Evolutionary conservation across 2,113 vertebrate species (phyloP), one percentile per base, ranked within the genome.

Genomic region (Heliornis fulica): DNA sequence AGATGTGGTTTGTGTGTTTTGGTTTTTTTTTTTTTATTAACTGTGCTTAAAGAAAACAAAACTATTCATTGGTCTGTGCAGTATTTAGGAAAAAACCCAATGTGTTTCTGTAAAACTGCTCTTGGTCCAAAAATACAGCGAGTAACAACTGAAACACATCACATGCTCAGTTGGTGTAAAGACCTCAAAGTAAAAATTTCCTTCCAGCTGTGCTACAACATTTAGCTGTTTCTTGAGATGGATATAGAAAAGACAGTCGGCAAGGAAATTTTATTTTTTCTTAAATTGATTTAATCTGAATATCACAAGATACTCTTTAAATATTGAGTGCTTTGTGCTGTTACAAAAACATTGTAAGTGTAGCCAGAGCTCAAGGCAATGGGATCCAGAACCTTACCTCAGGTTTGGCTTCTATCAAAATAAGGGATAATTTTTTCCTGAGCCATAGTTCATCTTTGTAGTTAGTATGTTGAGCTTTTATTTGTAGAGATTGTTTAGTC

Each of bases 401-500:
- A 40, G 72, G 63, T 93, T 66, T 72, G 78, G 46, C n/a, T 85
- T 94, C 81, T 81, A 75, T 76, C 23, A 50, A 83, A 94, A 74
- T 53, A 71, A 54, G 40, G 28, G 59, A 17, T 96, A 43, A 43
- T 93, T 95, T 94, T n/a, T 87, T 51, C 14, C 48, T 28, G 14
- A 92, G 46, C 61, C 40, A 15, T 60, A 69, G 64, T 95, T 95
- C 70, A 68, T 96, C 90, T 95, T 65, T 65, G n/a, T 87, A 26
- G 85, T 87, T 32, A 95, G 84, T 74, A 79, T 68, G 60, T 80
- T 91, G 65, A 90, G 82, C 36, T 96, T 95, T 96, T 85, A 83
- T 71, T 87, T 97, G 40, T 87, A 40, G 57, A 90, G 51, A 91
- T 91, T 94, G 90, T 94, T 76, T 93, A 95, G 92, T 96, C 85